Evolutionary conservation across 2,797 vertebrate species (phyloP).

Genomic region (Salarias fasciatus): DNA sequence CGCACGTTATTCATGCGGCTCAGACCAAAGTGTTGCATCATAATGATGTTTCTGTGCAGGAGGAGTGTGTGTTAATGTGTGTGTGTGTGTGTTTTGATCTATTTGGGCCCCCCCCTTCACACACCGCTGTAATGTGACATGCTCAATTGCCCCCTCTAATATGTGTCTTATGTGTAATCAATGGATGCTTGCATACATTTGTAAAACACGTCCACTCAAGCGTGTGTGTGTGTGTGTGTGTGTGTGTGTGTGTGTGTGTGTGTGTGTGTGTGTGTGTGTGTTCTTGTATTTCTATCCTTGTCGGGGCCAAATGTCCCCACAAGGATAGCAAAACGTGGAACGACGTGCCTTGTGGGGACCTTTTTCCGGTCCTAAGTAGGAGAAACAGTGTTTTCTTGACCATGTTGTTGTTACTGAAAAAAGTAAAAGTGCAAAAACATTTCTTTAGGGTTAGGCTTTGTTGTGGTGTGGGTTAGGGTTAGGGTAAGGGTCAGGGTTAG

Average conservation of each 20-base stretch:
- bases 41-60: slow-evolving; percentile 13
- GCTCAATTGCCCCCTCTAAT: slow-evolving; percentile 37
- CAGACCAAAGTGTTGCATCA: slow-evolving; percentile 12
- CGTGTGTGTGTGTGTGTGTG: slow-evolving; percentile 47
- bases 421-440: too few species aligned
- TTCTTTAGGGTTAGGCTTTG: too few species aligned
- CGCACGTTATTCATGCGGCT: neutral
- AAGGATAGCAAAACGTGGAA: too few species aligned
- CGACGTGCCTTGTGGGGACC: too few species aligned
- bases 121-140: slow-evolving; percentile 14
- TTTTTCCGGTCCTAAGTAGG: too few species aligned
- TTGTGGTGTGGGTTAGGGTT: too few species aligned
- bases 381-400: too few species aligned
- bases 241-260: slow-evolving; percentile 53
- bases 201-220: slow-evolving; percentile 39
- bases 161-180: slow-evolving; percentile 31
- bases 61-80: neutral
- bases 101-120: slow-evolving; percentile 3
- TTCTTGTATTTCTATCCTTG: too few species aligned
- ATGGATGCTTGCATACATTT: slow-evolving; percentile 44
- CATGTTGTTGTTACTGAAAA: too few species aligned
- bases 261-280: slow-evolving; percentile 61
- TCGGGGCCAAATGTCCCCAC: too few species aligned
- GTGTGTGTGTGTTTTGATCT: neutral
- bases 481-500: too few species aligned